Evolutionary conservation across 2,113 vertebrate genomes (phyloP), one percentile per base, ranked within the genome.

Genomic region (Mustela nigripes): DNA sequence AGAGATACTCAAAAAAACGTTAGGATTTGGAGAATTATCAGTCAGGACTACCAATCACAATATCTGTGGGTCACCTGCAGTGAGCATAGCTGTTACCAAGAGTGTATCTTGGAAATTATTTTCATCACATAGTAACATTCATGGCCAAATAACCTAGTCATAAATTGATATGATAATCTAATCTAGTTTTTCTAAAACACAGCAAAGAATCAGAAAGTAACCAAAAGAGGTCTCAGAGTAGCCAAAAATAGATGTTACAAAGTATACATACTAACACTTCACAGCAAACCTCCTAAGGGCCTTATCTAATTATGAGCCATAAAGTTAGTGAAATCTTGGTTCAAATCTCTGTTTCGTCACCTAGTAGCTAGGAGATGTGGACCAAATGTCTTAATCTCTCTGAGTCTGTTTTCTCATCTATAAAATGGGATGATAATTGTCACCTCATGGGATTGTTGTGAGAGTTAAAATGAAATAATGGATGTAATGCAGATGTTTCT

Each of bases 391-490:
- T 84, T 96, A 71, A 71, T 82, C 36, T 92, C 62, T 63, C 65
- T 93, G 39, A 94, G 28, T 90, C 62, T 92, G 11, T 91, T 94
- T 94, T n/a, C 6, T 94, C 8, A 45, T 84, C 50, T 86, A 73
- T 91, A 42, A 97, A 86, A 95, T 87, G 24, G 7, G 22, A 53
- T 87, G n/a, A 73, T 69, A 91, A 65, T 67, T 95, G 39, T 94
- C 65, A 92, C 42, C 39, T 94, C 31, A 39, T 79, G 71, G 50
- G 50, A 58, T 84, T 93, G 3, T 87, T 85, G 19, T 88, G 45
- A 97, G 45, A 86, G n/a, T 95, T 95, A 97, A 91, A 91, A 60
- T 96, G 65, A 97, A 94, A 94, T 90, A 95, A 85, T 91, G 11
- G 22, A 36, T 91, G 18, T 58, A 83, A 58, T 96, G 18, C 67